Conservation (phyloP, 2,797 vertebrate genomes). For the Pseudomugil gertrudae region DNA sequence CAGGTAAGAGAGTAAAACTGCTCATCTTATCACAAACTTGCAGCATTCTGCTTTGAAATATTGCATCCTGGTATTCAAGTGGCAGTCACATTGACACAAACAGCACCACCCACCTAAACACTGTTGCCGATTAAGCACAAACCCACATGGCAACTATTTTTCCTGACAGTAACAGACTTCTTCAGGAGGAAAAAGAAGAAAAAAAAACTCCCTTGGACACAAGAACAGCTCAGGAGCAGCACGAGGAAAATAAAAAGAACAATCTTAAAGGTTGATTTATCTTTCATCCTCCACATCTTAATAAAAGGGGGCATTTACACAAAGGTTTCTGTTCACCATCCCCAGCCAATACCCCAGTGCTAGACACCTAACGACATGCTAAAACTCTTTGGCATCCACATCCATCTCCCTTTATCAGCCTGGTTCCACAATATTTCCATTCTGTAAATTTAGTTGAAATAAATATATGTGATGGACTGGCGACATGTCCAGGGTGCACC, state of each 20-base stretch:
- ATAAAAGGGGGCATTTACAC: not conserved
- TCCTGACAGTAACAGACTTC: not conserved
- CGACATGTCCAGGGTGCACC: too few relatives aligned
- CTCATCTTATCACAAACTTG: constrained; percentile 1
- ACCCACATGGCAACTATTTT: not conserved
- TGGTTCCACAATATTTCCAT: too few relatives aligned
- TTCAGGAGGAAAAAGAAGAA: not conserved
- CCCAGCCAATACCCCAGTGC: not conserved
- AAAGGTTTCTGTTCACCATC: too few relatives aligned
- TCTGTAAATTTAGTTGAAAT: not conserved
- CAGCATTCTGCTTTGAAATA: constrained; percentile 1
- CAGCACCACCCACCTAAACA: not conserved
- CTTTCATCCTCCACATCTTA: not conserved
- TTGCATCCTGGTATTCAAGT: constrained; percentile 2
- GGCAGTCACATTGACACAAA: constrained; percentile 1
- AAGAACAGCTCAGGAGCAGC: not conserved
- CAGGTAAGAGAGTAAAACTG: constrained; percentile 1
- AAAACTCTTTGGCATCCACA: not conserved
- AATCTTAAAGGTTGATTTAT: not conserved
- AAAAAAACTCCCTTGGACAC: not conserved
- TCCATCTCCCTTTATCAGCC: too few relatives aligned
- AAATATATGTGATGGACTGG: too few relatives aligned
- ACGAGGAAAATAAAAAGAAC: not conserved
- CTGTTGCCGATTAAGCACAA: constrained; percentile 2
- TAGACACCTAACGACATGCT: not conserved